Percentiles rank a stretch among this genome's conserved stretches.
These are phyloP conservation scores for Hypercompe scribonia DNA, from an alignment of 2,888 invertebrate species.

Conservation along the genomic window DNA sequence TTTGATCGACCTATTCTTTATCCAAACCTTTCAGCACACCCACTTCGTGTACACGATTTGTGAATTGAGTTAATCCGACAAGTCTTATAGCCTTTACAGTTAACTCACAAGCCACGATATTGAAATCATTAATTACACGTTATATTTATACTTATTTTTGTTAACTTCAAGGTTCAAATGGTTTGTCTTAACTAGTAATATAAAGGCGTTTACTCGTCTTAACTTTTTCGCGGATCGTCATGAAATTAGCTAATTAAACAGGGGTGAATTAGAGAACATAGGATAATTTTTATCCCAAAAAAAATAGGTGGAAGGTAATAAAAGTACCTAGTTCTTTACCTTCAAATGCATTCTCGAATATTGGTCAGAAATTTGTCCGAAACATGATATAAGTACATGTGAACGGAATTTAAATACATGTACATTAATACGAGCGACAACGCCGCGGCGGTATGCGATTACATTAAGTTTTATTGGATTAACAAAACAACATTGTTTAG, in stretches of 20 bases:
- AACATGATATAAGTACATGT: constrained; percentile 23
- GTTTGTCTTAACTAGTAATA: not conserved
- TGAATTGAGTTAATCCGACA: not conserved
- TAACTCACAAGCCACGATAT: not conserved
- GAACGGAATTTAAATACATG: constrained; percentile 30
- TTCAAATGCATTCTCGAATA: not conserved
- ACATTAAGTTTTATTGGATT: constrained; percentile 2
- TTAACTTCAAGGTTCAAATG: not conserved
- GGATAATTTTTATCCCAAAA: not conserved
- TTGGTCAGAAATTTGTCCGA: not conserved
- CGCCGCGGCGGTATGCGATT: constrained; percentile 5
- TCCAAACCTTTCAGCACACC: constrained; percentile 47
- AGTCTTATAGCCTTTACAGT: not conserved
- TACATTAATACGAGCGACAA: constrained; percentile 31
- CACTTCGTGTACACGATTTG: constrained; percentile 15
- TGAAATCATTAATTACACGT: not conserved
- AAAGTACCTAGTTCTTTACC: not conserved
- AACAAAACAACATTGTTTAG: constrained; percentile 3
- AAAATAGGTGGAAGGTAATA: not conserved
- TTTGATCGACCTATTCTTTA: constrained; percentile 58
- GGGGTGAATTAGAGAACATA: not conserved
- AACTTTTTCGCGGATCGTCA: not conserved
- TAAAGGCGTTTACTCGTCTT: not conserved
- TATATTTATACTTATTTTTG: not conserved
- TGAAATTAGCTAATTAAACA: not conserved